Evolutionary conservation across 2,113 vertebrate species (phyloP).

Genomic region (Xiphophorus hellerii): DNA sequence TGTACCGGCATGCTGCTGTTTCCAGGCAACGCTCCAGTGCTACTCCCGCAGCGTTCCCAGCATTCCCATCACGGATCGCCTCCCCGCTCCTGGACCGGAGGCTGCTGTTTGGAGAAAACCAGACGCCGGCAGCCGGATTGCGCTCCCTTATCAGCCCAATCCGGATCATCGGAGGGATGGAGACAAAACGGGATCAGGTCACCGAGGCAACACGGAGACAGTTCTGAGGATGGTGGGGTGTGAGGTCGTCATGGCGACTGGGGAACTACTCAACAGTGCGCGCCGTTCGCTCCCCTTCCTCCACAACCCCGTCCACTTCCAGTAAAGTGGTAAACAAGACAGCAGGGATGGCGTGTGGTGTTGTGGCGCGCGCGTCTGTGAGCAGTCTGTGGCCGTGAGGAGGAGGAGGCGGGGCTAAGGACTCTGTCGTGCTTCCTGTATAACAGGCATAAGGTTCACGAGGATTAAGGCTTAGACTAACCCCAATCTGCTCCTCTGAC

Average conservation of each 20-base stretch:
- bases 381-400: conserved; percentile 16
- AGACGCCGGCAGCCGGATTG: background rate
- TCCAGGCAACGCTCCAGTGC: conserved; percentile 55
- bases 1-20: conserved; percentile 89
- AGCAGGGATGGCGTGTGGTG: conserved; percentile 15
- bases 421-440: conserved; percentile 45
- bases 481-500: conserved; percentile 71
- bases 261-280: conserved; percentile 57
- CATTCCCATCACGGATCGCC: conserved; percentile 9
- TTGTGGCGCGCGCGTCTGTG: background rate
- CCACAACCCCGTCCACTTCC: conserved; percentile 21
- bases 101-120: conserved; percentile 18
- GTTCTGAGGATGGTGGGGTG: conserved; percentile 59
- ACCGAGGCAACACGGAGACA: conserved; percentile 68
- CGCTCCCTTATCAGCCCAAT: conserved; percentile 35
- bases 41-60: conserved; percentile 57
- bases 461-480: conserved; percentile 75
- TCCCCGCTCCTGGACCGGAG: conserved; percentile 11
- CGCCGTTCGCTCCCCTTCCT: conserved; percentile 8
- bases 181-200: conserved; percentile 61
- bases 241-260: conserved; percentile 71
- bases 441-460: conserved; percentile 62
- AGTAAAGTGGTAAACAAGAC: conserved; percentile 34
- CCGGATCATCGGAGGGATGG: conserved; percentile 34
- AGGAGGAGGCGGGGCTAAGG: conserved; percentile 40